Base-by-base conservation (phyloP, 1,140 invertebrate species). In the Atta colombica region DNA sequence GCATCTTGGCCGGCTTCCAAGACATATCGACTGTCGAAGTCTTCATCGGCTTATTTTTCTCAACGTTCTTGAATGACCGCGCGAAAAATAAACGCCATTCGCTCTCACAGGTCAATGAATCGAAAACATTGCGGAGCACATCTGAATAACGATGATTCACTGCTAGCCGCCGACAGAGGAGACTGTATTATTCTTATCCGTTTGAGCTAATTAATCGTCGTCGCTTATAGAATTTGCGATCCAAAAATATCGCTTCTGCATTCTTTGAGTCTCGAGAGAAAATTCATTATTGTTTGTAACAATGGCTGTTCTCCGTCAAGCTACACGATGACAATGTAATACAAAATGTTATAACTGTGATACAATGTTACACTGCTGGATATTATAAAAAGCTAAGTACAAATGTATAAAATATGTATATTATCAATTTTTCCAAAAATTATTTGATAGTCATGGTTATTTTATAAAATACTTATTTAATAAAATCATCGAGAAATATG, bases 1-100 rank as follows among this genome's bases (percentile, higher is more conserved):
- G 14, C 82, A 25, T 55, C 63, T 21, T 72, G 82, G 81, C 65
- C n/a, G 39, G 14, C 6, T 49, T 74, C 63, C 77, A 72, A 84
- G 39, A 21, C 16, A 65, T 63, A 72, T 72, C 49, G 68, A 77
- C 49, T 45, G 31, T 60, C 60, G 58, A 61, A 72, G 35, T 16
- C 66, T 39, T n/a, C 35, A 49, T 28, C 21, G 55, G 53, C 45
- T 89, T 89, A 78, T 88, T 86, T 87, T 75, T 86, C 71, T 69
- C 88, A 28, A 45, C 87, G 21, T 65, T 88, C 82, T 61, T 77
- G 58, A 85, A 78, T 77, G 81, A 35, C 49, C 28, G 45, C 28
- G 14, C 14, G 45, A 81, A 88, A 55, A 68, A 88, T 25, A 77
- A 84, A 84, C 71, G 55, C 12, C 45, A 45, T 28, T 31, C 71